Percentiles rank a stretch among this genome's conserved stretches.
These are phyloP conservation scores for Lagria hirta DNA, from an alignment of 2,888 invertebrate species.

Conservation along the genomic window DNA sequence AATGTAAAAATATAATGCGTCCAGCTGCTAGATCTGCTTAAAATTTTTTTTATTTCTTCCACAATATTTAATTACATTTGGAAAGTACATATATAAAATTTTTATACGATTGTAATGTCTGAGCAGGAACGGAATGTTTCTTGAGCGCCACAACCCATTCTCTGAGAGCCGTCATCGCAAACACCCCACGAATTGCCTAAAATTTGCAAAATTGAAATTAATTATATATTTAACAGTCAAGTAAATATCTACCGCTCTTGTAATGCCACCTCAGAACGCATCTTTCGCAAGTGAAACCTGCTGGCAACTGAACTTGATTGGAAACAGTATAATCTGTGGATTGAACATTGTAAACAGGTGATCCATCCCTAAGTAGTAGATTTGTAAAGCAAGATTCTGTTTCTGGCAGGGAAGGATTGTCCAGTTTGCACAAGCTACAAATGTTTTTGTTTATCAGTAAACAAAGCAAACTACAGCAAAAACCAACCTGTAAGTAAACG, in stretches of 20 bases:
- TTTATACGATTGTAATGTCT: slow-evolving; percentile 44
- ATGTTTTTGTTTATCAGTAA: neutral
- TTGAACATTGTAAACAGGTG: slow-evolving; percentile 38
- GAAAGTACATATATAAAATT: too few species aligned
- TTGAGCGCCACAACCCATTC: slow-evolving; percentile 50
- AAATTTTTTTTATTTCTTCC: too few species aligned
- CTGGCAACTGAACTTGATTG: slow-evolving; percentile 47
- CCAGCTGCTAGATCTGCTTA: too few species aligned
- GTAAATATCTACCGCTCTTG: slow-evolving; percentile 39
- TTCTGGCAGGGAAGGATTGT: slow-evolving; percentile 50
- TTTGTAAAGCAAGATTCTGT: slow-evolving; percentile 56
- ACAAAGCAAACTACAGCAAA: neutral
- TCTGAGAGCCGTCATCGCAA: slow-evolving; percentile 46
- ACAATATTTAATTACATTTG: too few species aligned
- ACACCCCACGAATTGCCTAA: slow-evolving; percentile 50
- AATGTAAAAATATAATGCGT: too few species aligned
- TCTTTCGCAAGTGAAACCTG: slow-evolving; percentile 49
- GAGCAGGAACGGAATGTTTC: slow-evolving; percentile 52
- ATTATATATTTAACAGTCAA: neutral
- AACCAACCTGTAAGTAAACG: slow-evolving; percentile 41
- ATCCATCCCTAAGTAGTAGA: slow-evolving; percentile 40
- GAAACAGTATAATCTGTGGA: slow-evolving; percentile 33
- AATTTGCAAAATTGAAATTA: slow-evolving; percentile 13
- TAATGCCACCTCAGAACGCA: slow-evolving; percentile 57
- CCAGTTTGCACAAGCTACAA: slow-evolving; percentile 54